phyloP scores from a whole-genome alignment of 2,888 invertebrate genomes.

The Sympetrum striolatum region DNA sequence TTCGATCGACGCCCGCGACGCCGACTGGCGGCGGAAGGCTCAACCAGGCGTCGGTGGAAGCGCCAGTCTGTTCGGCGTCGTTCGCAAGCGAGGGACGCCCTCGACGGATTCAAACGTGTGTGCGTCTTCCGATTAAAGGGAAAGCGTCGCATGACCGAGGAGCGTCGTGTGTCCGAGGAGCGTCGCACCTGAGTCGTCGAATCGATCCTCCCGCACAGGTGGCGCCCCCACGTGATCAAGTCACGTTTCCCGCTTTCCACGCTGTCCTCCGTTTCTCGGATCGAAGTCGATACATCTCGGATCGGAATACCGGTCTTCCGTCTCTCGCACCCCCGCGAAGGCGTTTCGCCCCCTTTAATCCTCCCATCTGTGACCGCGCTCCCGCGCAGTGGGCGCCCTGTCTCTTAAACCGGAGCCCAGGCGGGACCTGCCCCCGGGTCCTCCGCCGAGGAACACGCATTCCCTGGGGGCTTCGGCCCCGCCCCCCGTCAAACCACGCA shows the following conservation, averaged over 20 bases:
- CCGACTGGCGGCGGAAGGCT: neutral
- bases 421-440: constrained; percentile 20
- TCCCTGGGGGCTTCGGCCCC: neutral
- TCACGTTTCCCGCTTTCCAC: too few species aligned
- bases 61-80: constrained; percentile 31
- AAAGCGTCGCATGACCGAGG: neutral
- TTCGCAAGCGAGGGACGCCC: neutral
- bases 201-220: neutral
- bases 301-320: too few species aligned
- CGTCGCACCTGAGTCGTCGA: too few species aligned
- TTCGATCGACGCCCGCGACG: constrained; percentile 21
- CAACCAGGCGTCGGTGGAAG: neutral
- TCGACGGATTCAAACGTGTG: too few species aligned
- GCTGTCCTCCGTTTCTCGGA: neutral
- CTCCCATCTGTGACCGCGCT: neutral
- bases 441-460: neutral
- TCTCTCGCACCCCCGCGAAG: too few species aligned
- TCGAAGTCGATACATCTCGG: too few species aligned
- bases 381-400: constrained; percentile 29
- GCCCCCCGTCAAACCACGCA: neutral
- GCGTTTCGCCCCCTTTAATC: neutral
- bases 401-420: neutral
- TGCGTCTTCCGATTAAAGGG: too few species aligned
- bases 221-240: neutral
- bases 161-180: neutral